Evolutionary conservation across 2,797 vertebrate genomes (phyloP), one percentile per base, ranked within the genome.

Genomic region (Galaxias olidus): DNA sequence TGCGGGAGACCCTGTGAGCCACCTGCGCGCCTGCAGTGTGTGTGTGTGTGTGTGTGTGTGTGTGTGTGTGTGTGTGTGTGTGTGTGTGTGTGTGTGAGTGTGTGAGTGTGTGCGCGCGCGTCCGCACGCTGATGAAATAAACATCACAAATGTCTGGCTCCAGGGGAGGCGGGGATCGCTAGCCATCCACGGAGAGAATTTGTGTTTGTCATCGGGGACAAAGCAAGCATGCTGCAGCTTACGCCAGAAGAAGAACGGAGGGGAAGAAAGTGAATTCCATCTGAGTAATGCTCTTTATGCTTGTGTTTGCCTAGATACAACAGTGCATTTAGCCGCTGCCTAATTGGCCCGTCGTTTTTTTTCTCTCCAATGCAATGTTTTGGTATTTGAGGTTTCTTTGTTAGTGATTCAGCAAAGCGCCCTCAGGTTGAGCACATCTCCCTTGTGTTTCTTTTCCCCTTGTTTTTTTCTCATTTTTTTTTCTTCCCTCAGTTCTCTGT

Each of bases 41-140:
- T 20, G 43, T 59, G 57, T 52, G 61, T 45, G n/a, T 46, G 41
- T 49, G 68, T 43, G 62, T 17, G 49, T 48, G 41, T 14, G 52
- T 56, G 51, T 80, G 58, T 61, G 0, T 52, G 64, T n/a, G 19
- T 41, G 10, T 55, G 57, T 63, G 46, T 69, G 54, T 48, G 49
- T 55, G 15, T 52, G 20, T 17, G 45, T n/a, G n/a, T n/a, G 13
- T 11, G 42, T 15, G 43, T 15, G 11, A 13, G 59, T 9, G 45
- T 49, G 59, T 61, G 18, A 47, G 55, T 20, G 8, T 51, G 10
- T 41, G 46, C 50, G 59, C 41, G 59, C 40, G 59, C 65, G 61
- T 79, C 9, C 12, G 73, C 66, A 67, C 9, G 64, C 63, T 63
- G 77, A 84, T 88, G 78, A 87, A 90, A 88, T 84, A 85, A 89